Evolutionary conservation across 2,888 invertebrate species (phyloP).

Genomic region (Drosophila kokeensis): DNA sequence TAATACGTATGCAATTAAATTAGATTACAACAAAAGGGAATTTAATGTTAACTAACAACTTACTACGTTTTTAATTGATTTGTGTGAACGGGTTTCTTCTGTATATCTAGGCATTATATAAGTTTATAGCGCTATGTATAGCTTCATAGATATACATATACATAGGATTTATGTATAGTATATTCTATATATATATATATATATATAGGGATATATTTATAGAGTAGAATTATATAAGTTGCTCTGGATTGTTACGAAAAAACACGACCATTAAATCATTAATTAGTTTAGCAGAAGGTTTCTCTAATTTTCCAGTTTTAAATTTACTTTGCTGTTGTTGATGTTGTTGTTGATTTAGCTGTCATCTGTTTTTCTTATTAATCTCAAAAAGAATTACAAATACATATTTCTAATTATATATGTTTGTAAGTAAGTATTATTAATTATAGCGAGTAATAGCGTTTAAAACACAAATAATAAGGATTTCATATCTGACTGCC

Average conservation of each 20-base stretch:
- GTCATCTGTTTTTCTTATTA: slow-evolving; percentile 13
- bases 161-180: slow-evolving; percentile 34
- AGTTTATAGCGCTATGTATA: slow-evolving; percentile 41
- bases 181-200: slow-evolving; percentile 26
- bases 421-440: slow-evolving; percentile 38
- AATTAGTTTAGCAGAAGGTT: slow-evolving; percentile 51
- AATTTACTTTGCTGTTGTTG: slow-evolving; percentile 18
- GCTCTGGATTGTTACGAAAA: slow-evolving; percentile 52
- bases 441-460: slow-evolving; percentile 56
- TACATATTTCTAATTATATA: slow-evolving; percentile 22
- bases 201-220: slow-evolving; percentile 36
- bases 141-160: slow-evolving; percentile 17
- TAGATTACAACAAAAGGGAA: slow-evolving; percentile 30
- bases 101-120: slow-evolving; percentile 45
- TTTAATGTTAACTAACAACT: slow-evolving; percentile 32
- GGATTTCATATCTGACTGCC: slow-evolving; percentile 41
- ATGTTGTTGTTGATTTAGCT: slow-evolving; percentile 11
- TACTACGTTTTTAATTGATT: slow-evolving; percentile 27
- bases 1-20: slow-evolving; percentile 22
- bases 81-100: slow-evolving; percentile 24
- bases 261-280: slow-evolving; percentile 58
- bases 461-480: slow-evolving; percentile 54
- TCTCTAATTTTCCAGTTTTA: slow-evolving; percentile 11
- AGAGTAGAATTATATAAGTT: slow-evolving; percentile 51
- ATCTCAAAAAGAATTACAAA: slow-evolving; percentile 33